Conservation (phyloP, 2,113 vertebrate genomes). For the Protobothrops mucrosquamatus region DNA sequence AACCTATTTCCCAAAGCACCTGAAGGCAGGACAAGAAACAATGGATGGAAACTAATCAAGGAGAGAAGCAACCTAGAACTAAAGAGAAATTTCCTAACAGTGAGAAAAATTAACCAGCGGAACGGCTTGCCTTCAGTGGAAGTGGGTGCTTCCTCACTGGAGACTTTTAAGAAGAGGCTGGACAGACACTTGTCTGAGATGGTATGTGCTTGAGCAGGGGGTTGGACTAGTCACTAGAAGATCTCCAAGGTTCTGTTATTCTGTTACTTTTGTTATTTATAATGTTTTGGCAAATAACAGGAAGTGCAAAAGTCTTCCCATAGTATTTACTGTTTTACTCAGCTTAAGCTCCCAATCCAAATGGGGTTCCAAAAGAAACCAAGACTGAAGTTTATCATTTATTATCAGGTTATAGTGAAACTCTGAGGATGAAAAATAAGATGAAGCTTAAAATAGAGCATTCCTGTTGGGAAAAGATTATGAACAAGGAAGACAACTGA, state of each 20-base stretch:
- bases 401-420: slow-evolving; percentile 28
- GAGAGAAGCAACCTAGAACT: background rate
- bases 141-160: background rate
- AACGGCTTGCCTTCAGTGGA: background rate
- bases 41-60: background rate
- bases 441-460: slow-evolving; percentile 25
- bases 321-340: background rate
- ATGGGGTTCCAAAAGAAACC: slow-evolving; percentile 7
- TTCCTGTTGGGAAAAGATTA: slow-evolving; percentile 43
- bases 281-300: background rate
- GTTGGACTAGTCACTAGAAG: background rate
- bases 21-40: background rate
- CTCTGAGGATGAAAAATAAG: slow-evolving; percentile 47
- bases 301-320: background rate
- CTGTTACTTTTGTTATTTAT: background rate
- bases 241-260: background rate
- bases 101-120: background rate
- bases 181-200: background rate
- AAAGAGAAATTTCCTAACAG: background rate
- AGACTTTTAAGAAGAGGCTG: background rate
- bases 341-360: background rate
- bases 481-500: slow-evolving; percentile 69
- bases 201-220: background rate
- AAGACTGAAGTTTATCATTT: slow-evolving; percentile 39
- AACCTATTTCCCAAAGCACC: background rate